Evolutionary conservation across 92 coral and sea anemone genomes (phyloP), one percentile per base, ranked within the genome.

Genomic region (Diadumene lineata): DNA sequence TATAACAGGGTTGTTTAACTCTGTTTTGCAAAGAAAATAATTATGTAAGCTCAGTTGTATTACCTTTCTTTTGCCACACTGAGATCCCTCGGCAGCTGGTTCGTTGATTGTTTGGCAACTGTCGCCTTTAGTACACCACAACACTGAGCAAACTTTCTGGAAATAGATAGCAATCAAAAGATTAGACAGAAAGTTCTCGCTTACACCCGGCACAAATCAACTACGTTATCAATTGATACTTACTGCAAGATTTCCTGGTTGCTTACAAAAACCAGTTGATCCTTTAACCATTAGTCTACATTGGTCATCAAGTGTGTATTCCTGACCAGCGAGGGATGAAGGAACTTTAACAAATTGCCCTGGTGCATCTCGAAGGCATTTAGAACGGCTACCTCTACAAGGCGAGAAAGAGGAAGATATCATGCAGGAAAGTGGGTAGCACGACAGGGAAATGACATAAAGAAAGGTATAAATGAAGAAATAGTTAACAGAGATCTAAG

Each of bases 71-170:
- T 29, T 33, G 1, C 86, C 89, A 31, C 92, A 88, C 11, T 27
- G 57, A 19, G 92, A 74, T 71, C 92, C 92, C 43, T 84, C 89
- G 0, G 89, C 92, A 0, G 89, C 92, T 16, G 92, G 92, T 44
- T 88, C 92, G 22, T 64, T 73, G 31, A 50, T 82, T 60, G 92
- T 79, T 21, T 82, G 57, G 55, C 92, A 88, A 44, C 74, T 33
- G 8, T 32, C 69, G 1, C 82, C 84, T 31, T 75, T 80, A 10
- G 60, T 50, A 50, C 92, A 88, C 92, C 92, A 88, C 27, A 88
- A 64, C 69, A 75, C 75, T 32, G 72, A 24, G 58, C 92, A 88
- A 64, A 77, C 73, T 68, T 71, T 76, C 92, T 88, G 64, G 13
- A 46, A 23, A 38, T 38, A 38, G 48, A 38, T 38, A 38, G n/a